Percentiles rank a stretch among this genome's conserved stretches.
phyloP scores from a whole-genome alignment of 2,888 invertebrate genomes.

The Sinodicranocentrus sp. region DNA sequence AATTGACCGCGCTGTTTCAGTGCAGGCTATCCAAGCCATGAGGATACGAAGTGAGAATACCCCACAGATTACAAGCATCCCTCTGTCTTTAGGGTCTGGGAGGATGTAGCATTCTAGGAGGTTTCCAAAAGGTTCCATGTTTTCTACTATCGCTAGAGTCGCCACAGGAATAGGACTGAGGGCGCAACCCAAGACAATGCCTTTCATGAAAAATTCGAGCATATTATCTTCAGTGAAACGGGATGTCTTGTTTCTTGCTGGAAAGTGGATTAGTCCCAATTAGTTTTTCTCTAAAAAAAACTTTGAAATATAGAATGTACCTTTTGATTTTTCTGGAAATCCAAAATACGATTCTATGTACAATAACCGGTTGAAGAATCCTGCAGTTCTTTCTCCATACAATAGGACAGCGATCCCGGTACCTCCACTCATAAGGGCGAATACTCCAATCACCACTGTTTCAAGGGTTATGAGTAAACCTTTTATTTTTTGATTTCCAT shows the following conservation, averaged over 20 bases:
- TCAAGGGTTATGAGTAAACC: neutral
- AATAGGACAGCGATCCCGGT: neutral
- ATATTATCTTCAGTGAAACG: neutral
- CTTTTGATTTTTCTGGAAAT: neutral
- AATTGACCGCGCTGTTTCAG: conserved; percentile 2
- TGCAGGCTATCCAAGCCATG: neutral
- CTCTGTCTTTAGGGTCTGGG: neutral
- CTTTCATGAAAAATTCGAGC: neutral
- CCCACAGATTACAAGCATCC: neutral
- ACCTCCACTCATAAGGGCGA: neutral
- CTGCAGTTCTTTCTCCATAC: conserved; percentile 1
- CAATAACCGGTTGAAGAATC: neutral
- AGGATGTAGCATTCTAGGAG: conserved; percentile 25
- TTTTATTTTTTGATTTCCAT: neutral
- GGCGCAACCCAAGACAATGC: neutral
- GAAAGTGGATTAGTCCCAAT: too few species aligned
- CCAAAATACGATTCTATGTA: neutral
- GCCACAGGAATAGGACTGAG: neutral
- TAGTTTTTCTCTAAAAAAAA: neutral
- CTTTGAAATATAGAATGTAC: neutral
- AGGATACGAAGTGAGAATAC: conserved; percentile 11
- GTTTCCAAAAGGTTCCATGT: conserved; percentile 17
- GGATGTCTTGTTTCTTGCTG: neutral
- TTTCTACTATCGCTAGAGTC: neutral
- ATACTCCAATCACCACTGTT: neutral